Evolutionary conservation across 1,140 invertebrate genomes (phyloP), one percentile per base, ranked within the genome.

Genomic region (Chelonus insularis): DNA sequence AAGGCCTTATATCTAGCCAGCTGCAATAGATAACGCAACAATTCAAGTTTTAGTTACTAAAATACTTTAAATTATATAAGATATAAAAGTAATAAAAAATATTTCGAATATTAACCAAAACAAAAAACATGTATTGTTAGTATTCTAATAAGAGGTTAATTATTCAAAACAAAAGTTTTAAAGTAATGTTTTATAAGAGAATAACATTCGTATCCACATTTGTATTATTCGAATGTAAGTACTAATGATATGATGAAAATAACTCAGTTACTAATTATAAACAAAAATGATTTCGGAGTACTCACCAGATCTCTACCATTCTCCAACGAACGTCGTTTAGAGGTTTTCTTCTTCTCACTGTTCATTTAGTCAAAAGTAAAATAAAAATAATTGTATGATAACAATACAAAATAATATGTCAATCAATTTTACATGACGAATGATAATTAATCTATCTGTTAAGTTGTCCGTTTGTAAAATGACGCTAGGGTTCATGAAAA

Each of bases 271-370:
- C 41, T 68, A 66, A 64, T 68, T 54, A 36, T 60, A 41, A 63
- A 59, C 47, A 54, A 58, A 39, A 59, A 62, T 39, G 25, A 43
- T 23, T n/a, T 9, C 11, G 25, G 52, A 37, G 1, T 9, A 23
- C 65, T 54, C 66, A 69, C 76, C 68, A 76, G 70, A 67, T 76
- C 72, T 50, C 63, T 72, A 16, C 72, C 66, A 37, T 70, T 52
- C 21, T 77, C 72, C 64, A 72, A 63, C 14, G 73, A 67, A 45
- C 65, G 67, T 65, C 65, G 66, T 51, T 63, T 69, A 16, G 43
- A 39, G 20, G 29, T 50, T 14, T 37, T 21, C 23, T 64, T 64
- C 55, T 76, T 71, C 14, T 78, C 72, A 9, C 72, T 72, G 34
- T 76, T 73, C 66, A 71, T 69, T 55, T 63, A 48, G 18, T 45